phyloP scores from a whole-genome alignment of 1,140 invertebrate genomes.

The Scaptodrosophila lebanonensis region DNA sequence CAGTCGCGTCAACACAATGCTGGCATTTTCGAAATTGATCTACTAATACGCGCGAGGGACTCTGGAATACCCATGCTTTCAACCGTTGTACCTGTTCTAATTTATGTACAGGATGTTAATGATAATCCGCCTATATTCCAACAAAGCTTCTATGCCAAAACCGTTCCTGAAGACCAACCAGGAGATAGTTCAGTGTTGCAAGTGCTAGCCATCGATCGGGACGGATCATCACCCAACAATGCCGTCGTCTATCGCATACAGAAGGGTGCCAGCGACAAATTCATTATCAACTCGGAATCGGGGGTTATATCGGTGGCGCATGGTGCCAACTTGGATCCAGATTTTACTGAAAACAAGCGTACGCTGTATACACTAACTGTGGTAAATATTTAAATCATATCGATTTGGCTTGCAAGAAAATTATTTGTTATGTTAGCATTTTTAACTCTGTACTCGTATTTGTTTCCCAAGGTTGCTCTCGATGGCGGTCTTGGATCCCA shows the following conservation, averaged over 20 bases:
- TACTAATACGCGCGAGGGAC: constrained; percentile 88
- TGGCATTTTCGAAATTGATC: constrained; percentile 83
- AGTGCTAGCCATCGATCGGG: constrained; percentile 88
- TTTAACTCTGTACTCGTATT: neutral
- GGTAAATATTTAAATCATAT: constrained; percentile 70
- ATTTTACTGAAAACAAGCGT: constrained; percentile 87
- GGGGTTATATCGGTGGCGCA: constrained; percentile 91
- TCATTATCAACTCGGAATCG: constrained; percentile 89
- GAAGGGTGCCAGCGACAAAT: constrained; percentile 93
- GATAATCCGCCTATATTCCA: constrained; percentile 91
- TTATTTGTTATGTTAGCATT: neutral
- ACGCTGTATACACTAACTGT: constrained; percentile 83
- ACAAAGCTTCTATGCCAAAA: constrained; percentile 84
- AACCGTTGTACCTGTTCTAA: constrained; percentile 84
- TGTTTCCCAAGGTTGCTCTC: constrained; percentile 80
- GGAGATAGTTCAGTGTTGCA: constrained; percentile 88
- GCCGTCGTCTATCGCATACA: constrained; percentile 91
- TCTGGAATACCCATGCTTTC: constrained; percentile 86
- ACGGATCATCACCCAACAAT: constrained; percentile 92
- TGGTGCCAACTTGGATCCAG: constrained; percentile 92
- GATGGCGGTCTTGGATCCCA: constrained; percentile 92
- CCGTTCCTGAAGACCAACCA: constrained; percentile 88
- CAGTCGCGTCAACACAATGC: constrained; percentile 63
- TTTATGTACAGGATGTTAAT: constrained; percentile 93
- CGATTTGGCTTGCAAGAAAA: neutral